Evolutionary conservation across 2,113 vertebrate species (phyloP), one percentile per base, ranked within the genome.

Genomic region (Cyanoderma ruficeps): DNA sequence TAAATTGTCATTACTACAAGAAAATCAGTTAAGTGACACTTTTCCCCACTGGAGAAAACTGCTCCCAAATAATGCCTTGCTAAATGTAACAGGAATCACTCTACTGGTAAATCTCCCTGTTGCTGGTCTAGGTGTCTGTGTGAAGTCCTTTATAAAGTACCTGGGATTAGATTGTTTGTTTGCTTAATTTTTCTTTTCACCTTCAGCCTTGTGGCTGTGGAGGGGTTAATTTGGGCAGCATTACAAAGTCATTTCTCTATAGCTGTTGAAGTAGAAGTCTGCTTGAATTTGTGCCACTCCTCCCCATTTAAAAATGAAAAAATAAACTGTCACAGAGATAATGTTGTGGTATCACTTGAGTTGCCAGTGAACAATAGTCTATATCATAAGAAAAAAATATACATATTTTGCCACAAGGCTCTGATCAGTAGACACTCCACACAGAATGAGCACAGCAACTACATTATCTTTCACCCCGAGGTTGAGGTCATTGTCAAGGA

Each of bases 391-490:
- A 72, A 97, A 94, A 85, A 95, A 93, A 92, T 76, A 94, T 95
- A 94, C 94, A 95, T 94, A 95, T 91, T 93, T 97, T 83, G 89
- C 94, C 87, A 93, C 70, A 78, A 96, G 87, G 75, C 89, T 97
- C 90, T 96, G 97, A 95, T 97, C 94, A 96, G 97, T 92, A 97
- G 92, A 97, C 95, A 93, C 82, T 79, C 93, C 57, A 71, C 80
- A 83, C 64, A 89, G 95, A 97, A 96, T 71, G 96, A 96, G 93
- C 95, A 90, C 88, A 96, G 95, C 96, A 96, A 97, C 93, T 97
- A 95, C 96, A 97, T 97, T 97, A 97, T 97, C 96, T 97, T 97
- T 97, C 97, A 97, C 96, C 97, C 95, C 25, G 81, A 95, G 97
- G 97, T 97, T 91, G 94, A 97, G 96, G 97, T 94, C 94, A 97